These are phyloP conservation scores for Molorchus minor DNA, from an alignment of 2,888 invertebrate species.

Conservation along the genomic window DNA sequence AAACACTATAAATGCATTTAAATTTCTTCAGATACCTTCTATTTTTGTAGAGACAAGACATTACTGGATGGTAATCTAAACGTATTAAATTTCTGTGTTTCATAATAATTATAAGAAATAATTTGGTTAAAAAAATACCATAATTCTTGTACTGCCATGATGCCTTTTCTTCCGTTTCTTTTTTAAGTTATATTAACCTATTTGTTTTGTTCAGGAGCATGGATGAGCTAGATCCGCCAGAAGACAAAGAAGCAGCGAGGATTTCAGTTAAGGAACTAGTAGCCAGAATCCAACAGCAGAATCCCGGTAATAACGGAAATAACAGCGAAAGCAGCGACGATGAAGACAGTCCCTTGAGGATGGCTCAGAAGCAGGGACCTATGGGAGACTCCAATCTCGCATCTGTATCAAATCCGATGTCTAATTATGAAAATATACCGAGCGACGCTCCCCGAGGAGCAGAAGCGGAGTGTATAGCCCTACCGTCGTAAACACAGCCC, in stretches of 20 bases:
- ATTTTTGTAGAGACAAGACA: too few species aligned
- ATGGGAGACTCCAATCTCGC: constrained; percentile 67
- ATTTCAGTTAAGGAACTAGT: constrained; percentile 72
- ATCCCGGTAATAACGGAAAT: constrained; percentile 49
- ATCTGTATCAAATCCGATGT: constrained; percentile 41
- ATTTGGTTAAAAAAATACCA: too few species aligned
- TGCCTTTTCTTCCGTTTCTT: too few species aligned
- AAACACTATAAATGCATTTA: too few species aligned
- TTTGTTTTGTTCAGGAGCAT: constrained; percentile 58
- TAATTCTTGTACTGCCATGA: too few species aligned
- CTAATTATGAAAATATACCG: constrained; percentile 68
- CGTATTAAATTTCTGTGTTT: too few species aligned
- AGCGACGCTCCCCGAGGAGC: constrained; percentile 57
- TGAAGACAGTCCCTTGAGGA: constrained; percentile 56
- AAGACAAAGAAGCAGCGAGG: constrained; percentile 60
- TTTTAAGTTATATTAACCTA: too few species aligned
- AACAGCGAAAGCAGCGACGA: constrained; percentile 61
- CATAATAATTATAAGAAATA: too few species aligned
- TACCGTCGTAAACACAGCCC: constrained; percentile 51
- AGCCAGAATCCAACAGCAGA: constrained; percentile 68
- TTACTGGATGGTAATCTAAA: too few species aligned
- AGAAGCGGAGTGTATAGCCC: constrained; percentile 66
- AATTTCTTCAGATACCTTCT: too few species aligned
- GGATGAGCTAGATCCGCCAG: constrained; percentile 58
- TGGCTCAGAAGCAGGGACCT: constrained; percentile 63